Base-by-base conservation (phyloP, 2,113 vertebrate genomes). In the Gymnocephalus cernua region DNA sequence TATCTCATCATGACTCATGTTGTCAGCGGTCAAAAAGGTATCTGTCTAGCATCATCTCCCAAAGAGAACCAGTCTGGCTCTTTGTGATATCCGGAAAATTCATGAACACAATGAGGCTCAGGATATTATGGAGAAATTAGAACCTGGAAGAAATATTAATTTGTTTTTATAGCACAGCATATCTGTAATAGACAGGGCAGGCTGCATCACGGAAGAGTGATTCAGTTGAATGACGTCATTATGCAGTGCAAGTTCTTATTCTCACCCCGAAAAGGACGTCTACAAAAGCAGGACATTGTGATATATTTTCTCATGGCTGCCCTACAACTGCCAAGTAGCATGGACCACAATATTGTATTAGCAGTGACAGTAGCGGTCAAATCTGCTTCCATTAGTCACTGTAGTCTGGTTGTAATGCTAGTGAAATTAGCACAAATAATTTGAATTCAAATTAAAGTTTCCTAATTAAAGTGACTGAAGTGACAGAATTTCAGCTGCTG, bases 1-100 rank as follows among this genome's bases (percentile, higher is more conserved):
- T 82, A 81, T 84, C 78, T 83, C 88, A 78, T 69, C 66, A 66
- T 90, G 88, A 90, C 79, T 93, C 83, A 91, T 92, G 58, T 57
- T 78, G 88, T 86, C 84, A 80, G 77, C 29, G 19, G 78, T 88
- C 85, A 86, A 87, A 44, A 83, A 85, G 66, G 32, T 79, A 86
- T 86, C 77, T 35, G 63, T 63, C 80, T 63, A 48, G 53, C 51
- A 61, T 86, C 83, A 66, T 85, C 84, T 83, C 44, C 10, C 41
- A 63, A 56, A 81, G 68, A 83, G 38, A 82, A 48, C 25, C 70
- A 19, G 58, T 67, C 82, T 74, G 72, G 29, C 75, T 74, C 44
- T 57, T 63, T 76, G 74, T 81, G 63, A 82, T 85, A 78, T 85
- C 79, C 61, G 51, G 56, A 47, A 83, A 77, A 86, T 62, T 56